phyloP scores from a whole-genome alignment of 2,113 vertebrate genomes.

The Plestiodon gilberti region DNA sequence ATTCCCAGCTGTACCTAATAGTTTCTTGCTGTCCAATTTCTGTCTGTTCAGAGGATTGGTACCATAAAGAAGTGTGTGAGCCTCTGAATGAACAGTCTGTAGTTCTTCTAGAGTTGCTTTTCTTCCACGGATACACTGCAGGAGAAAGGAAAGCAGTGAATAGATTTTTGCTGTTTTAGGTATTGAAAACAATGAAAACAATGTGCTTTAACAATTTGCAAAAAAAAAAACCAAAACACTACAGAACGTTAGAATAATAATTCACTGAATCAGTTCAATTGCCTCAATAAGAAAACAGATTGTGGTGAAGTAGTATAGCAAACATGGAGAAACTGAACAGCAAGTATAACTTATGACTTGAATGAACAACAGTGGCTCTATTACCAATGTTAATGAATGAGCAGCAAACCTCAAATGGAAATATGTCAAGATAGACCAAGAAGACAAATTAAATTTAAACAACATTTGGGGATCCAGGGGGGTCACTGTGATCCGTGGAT shows the following conservation, averaged over 20 bases:
- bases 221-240: not conserved
- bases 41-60: slow-evolving; percentile 97
- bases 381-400: not conserved
- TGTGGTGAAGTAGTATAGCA: not conserved
- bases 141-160: not conserved
- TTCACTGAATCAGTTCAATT: not conserved
- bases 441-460: too few species aligned
- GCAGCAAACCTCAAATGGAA: not conserved
- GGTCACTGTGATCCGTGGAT: too few species aligned
- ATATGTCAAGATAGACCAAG: not conserved
- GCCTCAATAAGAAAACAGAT: not conserved
- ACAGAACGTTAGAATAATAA: not conserved
- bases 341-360: not conserved
- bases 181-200: not conserved
- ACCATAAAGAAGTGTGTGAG: slow-evolving; percentile 91
- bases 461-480: not conserved
- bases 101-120: slow-evolving; percentile 96
- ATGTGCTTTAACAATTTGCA: not conserved
- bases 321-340: not conserved
- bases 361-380: not conserved
- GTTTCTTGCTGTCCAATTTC: slow-evolving; percentile 95
- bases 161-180: not conserved
- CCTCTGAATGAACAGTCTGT: slow-evolving; percentile 93
- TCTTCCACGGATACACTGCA: slow-evolving; percentile 91
- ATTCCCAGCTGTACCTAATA: slow-evolving; percentile 67